Base-by-base conservation (phyloP, 2,113 vertebrate species). In the Xiphophorus couchianus region DNA sequence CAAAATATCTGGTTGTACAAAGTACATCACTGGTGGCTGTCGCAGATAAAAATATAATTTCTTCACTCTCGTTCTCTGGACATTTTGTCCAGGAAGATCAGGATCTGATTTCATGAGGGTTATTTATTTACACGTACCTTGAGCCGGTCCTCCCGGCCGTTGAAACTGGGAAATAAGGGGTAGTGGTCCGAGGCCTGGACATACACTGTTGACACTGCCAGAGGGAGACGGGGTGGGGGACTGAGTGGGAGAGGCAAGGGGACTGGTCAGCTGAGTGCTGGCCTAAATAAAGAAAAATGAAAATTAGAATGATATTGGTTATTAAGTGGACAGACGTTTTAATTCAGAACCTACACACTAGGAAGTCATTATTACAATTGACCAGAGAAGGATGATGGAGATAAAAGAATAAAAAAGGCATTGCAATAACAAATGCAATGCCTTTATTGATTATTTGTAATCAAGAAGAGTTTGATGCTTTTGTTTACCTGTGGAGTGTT, bases 211-310 rank as follows among this genome's bases (percentile, higher is more conserved):
- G 86, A 98, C 95, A 84, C 90, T 98, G 91, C 95, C 96, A 54
- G 96, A 96, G 17, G 97, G 97, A 70, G 97, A 97, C 0, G 97
- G 98, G 15, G 97, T 96, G 33, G 98, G 98, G 83, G 98, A 99
- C 84, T 98, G 97, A 17, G 97, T 95, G 71, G 98, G 98, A 80
- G 98, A 99, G 0, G 96, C 95, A 92, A 97, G 93, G 9, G 98
- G 97, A 89, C 97, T 99, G 85, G 76, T 96, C 93, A 98, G 88
- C 85, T 98, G 97, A 67, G 95, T 96, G 86, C 84, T 96, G 93
- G 94, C 95, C 97, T 98, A 84, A 25, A 91, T 12, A 29, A 2
- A 19, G 44, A 29, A 60, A 19, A 37, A 3, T 11, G 33, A 51
- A n/a, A 5, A 44, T 2, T 2, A 33, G 63, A 5, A 35, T 5